phyloP scores from a whole-genome alignment of 2,113 vertebrate species.

The Oncorhynchus clarkii region DNA sequence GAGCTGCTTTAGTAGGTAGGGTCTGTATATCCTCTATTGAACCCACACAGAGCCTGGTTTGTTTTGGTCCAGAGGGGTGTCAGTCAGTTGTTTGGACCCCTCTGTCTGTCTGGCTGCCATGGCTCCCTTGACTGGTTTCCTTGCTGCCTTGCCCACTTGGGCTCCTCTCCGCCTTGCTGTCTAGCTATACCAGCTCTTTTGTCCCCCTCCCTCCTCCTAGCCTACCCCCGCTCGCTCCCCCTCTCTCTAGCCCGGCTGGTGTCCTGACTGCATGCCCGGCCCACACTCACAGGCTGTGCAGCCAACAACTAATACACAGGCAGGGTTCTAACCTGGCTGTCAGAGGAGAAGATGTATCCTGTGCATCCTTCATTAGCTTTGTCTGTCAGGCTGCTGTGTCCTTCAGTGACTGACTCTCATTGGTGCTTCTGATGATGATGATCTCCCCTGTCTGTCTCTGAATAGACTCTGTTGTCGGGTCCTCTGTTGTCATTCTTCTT shows the following conservation, averaged over 20 bases:
- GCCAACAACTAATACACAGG: conserved; percentile 60
- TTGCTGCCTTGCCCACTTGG: conserved; percentile 28
- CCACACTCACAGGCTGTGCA: conserved; percentile 35
- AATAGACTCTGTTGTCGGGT: conserved; percentile 12
- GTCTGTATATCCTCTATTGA: conserved; percentile 27
- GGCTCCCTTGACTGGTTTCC: conserved; percentile 46
- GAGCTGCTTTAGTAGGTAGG: conserved; percentile 53
- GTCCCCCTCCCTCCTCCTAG: conserved; percentile 5
- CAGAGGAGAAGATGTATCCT: background rate
- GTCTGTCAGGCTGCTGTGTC: conserved; percentile 43
- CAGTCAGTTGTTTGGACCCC: conserved; percentile 30
- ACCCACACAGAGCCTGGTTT: conserved; percentile 4
- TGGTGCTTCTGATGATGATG: background rate
- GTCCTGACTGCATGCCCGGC: background rate
- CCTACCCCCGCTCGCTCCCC: conserved; percentile 38
- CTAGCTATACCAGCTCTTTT: background rate
- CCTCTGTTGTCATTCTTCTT: conserved; percentile 35
- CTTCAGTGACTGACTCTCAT: conserved; percentile 23
- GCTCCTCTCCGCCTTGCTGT: conserved; percentile 25
- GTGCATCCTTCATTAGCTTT: conserved; percentile 40
- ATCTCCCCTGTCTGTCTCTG: conserved; percentile 5
- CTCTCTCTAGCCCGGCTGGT: conserved; percentile 24
- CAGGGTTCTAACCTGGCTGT: conserved; percentile 33
- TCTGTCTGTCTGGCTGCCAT: conserved; percentile 31
- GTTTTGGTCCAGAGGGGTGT: conserved; percentile 37